A percentile compares a stretch with the other conserved stretches of the same genome.
phyloP scores from a whole-genome alignment of 1,140 invertebrate genomes.

The Goniozus legneri region DNA sequence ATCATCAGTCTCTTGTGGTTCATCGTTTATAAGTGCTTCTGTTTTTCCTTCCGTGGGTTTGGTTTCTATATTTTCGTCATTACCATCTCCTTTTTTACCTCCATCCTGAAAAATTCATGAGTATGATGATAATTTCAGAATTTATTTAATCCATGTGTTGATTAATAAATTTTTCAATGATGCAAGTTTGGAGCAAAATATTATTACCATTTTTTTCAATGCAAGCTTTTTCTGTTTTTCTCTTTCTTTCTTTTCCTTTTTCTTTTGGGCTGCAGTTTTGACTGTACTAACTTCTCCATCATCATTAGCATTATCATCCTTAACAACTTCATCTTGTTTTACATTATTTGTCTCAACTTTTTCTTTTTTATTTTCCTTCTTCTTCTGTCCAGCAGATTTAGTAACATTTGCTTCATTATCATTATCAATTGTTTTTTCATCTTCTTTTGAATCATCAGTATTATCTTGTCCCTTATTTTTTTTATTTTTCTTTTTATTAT shows the following conservation, averaged over 20 bases:
- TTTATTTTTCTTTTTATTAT: conserved; percentile 51
- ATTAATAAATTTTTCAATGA: conserved; percentile 6
- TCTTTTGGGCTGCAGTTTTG: conserved; percentile 81
- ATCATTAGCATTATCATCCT: conserved; percentile 48
- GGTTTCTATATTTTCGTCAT: conserved; percentile 26
- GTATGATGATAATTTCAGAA: too few relatives aligned
- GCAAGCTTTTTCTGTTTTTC: conserved; percentile 73
- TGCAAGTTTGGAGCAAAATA: not conserved
- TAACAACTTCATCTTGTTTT: conserved; percentile 45
- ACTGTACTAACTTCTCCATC: conserved; percentile 60
- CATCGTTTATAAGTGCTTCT: conserved; percentile 47
- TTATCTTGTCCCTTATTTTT: conserved; percentile 40
- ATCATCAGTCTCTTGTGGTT: conserved; percentile 58
- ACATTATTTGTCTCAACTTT: conserved; percentile 25
- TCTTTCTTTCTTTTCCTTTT: conserved; percentile 82
- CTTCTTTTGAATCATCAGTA: conserved; percentile 41
- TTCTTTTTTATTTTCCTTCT: conserved; percentile 46
- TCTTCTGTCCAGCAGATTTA: too few relatives aligned
- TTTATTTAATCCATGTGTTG: too few relatives aligned
- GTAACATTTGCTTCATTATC: not conserved
- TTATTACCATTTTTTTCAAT: conserved; percentile 56
- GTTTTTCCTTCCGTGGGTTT: conserved; percentile 42
- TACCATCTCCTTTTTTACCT: conserved; percentile 28
- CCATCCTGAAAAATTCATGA: conserved; percentile 24
- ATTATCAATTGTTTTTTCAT: conserved; percentile 43